phyloP scores from a whole-genome alignment of 2,113 vertebrate genomes.

The Bostrychus sinensis region DNA sequence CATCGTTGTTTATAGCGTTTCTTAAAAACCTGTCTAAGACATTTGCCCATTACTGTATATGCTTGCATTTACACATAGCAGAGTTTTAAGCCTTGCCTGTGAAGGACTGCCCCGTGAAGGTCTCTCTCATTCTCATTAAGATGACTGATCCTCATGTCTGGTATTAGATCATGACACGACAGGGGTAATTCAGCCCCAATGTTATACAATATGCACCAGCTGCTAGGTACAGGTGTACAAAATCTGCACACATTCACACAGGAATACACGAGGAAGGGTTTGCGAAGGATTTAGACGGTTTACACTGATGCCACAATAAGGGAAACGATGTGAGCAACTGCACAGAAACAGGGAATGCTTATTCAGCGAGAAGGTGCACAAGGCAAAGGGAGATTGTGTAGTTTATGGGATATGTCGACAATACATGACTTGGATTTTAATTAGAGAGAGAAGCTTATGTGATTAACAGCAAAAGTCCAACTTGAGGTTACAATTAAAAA shows the following conservation, averaged over 20 bases:
- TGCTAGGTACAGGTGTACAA: slow-evolving; percentile 27
- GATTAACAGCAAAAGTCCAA: slow-evolving; percentile 48
- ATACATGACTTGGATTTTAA: neutral
- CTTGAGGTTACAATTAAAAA: neutral
- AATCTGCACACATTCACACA: slow-evolving; percentile 19
- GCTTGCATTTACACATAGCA: slow-evolving; percentile 25
- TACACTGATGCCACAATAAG: slow-evolving; percentile 14
- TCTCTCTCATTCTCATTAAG: slow-evolving; percentile 63
- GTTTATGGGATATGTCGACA: neutral
- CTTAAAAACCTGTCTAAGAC: no score
- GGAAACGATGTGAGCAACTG: slow-evolving; percentile 31
- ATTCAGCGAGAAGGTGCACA: slow-evolving; percentile 45
- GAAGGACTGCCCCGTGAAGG: slow-evolving; percentile 65
- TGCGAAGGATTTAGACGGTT: slow-evolving; percentile 8
- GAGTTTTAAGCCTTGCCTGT: slow-evolving; percentile 42
- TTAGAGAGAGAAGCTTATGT: neutral
- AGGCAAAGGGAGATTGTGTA: neutral
- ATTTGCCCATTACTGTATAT: neutral
- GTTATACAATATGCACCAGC: slow-evolving; percentile 30
- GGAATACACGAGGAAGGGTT: slow-evolving; percentile 1
- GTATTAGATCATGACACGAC: slow-evolving; percentile 53
- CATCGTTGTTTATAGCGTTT: no score
- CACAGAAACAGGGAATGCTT: slow-evolving; percentile 39
- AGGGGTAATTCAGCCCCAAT: slow-evolving; percentile 31
- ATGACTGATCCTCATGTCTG: slow-evolving; percentile 49